These are phyloP conservation scores for Myotis vivesi DNA, from an alignment of 2,797 vertebrate genomes.

Conservation along the genomic window DNA sequence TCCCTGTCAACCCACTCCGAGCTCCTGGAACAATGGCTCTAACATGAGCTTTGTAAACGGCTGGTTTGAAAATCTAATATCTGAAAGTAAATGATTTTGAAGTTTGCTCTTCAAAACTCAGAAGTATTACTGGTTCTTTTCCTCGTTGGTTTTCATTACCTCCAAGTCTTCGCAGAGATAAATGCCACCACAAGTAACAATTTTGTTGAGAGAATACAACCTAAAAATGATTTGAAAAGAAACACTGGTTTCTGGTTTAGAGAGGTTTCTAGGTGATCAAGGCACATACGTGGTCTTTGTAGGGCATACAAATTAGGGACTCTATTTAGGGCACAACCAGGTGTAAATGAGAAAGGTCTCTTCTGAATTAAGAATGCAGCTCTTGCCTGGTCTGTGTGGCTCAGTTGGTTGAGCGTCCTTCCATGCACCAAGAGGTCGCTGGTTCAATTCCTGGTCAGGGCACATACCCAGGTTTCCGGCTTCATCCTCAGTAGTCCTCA, in stretches of 20 bases:
- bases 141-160: neutral
- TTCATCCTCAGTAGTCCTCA: too few species aligned
- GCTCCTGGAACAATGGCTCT: neutral
- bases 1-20: neutral
- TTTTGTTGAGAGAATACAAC: neutral
- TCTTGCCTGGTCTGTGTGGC: conserved; percentile 1
- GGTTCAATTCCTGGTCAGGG: too few species aligned
- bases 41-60: neutral
- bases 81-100: neutral
- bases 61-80: neutral
- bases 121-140: neutral
- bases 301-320: conserved; percentile 57
- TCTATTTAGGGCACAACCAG: conserved; percentile 60
- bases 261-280: conserved; percentile 44
- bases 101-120: neutral
- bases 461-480: too few species aligned
- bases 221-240: neutral
- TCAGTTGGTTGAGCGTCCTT: too few species aligned
- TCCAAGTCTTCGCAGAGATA: neutral
- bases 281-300: conserved; percentile 53
- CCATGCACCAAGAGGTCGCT: too few species aligned
- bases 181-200: neutral
- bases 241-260: neutral
- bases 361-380: conserved; percentile 71
- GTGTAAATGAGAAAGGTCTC: conserved; percentile 66